These are phyloP conservation scores for Chamaetylas fuelleborni DNA, from an alignment of 2,113 vertebrate species.

Conservation along the genomic window DNA sequence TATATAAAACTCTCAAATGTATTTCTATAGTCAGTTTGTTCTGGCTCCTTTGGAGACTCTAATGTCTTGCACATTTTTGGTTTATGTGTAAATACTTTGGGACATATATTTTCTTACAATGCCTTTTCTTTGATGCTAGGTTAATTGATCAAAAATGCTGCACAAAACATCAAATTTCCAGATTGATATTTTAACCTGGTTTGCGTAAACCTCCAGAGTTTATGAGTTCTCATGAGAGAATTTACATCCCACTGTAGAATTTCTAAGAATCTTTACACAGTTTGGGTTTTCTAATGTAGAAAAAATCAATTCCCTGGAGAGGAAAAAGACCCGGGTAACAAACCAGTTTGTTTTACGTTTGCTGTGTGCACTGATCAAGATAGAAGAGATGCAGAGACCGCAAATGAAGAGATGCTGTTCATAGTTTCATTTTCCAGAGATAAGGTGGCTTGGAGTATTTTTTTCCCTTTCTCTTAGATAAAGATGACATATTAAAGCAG, in stretches of 20 bases:
- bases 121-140: background rate
- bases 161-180: background rate
- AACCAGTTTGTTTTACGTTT: background rate
- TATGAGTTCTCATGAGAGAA: background rate
- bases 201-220: background rate
- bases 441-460: background rate
- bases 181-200: background rate
- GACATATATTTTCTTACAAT: background rate
- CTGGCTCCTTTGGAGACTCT: background rate
- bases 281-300: background rate
- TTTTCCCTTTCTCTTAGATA: background rate
- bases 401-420: background rate
- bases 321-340: background rate
- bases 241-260: background rate
- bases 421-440: constrained; percentile 26
- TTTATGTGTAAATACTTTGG: background rate
- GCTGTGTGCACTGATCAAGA: background rate
- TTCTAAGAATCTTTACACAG: background rate
- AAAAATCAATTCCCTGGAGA: background rate
- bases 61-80: background rate
- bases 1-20: background rate
- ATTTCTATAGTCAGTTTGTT: background rate
- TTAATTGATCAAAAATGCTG: background rate
- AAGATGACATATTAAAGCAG: background rate
- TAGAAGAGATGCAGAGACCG: background rate